Evolutionary conservation across 2,113 vertebrate species (phyloP), one percentile per base, ranked within the genome.

Genomic region (Amblyornis subalaris): DNA sequence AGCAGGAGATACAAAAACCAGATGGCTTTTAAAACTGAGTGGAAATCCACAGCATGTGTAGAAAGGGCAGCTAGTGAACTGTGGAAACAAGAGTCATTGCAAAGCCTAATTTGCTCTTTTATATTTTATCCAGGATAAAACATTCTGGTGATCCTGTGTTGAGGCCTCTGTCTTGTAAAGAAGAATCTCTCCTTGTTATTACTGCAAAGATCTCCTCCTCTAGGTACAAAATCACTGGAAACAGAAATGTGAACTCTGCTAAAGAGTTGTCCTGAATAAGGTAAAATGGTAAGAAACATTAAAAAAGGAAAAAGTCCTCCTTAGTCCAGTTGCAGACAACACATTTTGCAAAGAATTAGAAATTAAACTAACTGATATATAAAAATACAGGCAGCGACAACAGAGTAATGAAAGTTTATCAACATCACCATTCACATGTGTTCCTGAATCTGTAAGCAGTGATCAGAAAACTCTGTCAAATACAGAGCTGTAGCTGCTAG

Each of bases 11-110:
- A 65, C 48, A 61, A 87, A 92, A 95, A 65, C 3, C 89, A 96
- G 76, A 92, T 93, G 90, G 25, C 28, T 85, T 61, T 69, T 75
- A 89, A 85, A 93, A 72, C 45, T 81, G 45, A 79, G 42, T 95
- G 74, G 73, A 93, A 94, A 94, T 73, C 89, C 77, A 87, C 58
- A 48, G 73, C n/a, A 47, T 81, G 38, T 60, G 17, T 77, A 77
- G 6, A 69, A 86, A 86, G 31, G 47, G 17, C 55, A 92, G 35
- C 28, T 51, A 69, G 57, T 65, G 86, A 86, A 50, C 57, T 66
- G 45, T 66, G 54, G 70, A 82, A 95, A 69, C 5, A 57, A 85
- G 44, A 93, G 35, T 85, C 14, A 50, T 48, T 85, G 61, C 23
- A 58, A 65, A 81, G 36, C 18, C 66, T 69, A 57, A 72, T 85